A percentile compares a stretch with the other conserved stretches of the same genome.
These are phyloP conservation scores for Otus sunia DNA, from an alignment of 2,113 vertebrate species.

Conservation along the genomic window DNA sequence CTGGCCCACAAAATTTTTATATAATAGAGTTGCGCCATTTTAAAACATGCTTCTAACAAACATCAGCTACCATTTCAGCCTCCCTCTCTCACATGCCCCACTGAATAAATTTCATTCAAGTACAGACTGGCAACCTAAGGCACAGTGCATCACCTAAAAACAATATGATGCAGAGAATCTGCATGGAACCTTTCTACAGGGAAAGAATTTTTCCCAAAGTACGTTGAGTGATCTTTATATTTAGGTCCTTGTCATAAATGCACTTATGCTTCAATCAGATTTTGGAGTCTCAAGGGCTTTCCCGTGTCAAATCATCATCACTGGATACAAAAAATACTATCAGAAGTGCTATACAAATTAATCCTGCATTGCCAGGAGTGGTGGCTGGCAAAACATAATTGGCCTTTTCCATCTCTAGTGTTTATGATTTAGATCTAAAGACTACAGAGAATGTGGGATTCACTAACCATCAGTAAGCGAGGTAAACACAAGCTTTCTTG, in stretches of 20 bases:
- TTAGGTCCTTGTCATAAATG: neutral
- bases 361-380: neutral
- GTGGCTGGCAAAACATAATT: neutral
- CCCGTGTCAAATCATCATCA: neutral
- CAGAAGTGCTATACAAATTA: neutral
- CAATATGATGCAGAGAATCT: neutral
- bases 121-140: neutral
- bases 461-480: neutral
- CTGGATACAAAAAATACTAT: neutral
- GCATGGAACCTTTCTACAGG: neutral
- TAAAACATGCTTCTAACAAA: neutral
- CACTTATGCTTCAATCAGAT: neutral
- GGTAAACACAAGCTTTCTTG: neutral
- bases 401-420: neutral
- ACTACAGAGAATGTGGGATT: neutral
- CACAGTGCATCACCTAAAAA: neutral
- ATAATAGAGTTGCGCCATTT: neutral
- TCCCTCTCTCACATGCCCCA: neutral
- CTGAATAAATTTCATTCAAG: neutral
- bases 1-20: neutral
- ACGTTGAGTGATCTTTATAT: neutral
- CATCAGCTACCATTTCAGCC: neutral
- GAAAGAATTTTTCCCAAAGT: neutral
- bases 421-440: neutral
- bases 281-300: neutral